Conservation (phyloP, 2,113 vertebrate genomes). For the Tyto alba region DNA sequence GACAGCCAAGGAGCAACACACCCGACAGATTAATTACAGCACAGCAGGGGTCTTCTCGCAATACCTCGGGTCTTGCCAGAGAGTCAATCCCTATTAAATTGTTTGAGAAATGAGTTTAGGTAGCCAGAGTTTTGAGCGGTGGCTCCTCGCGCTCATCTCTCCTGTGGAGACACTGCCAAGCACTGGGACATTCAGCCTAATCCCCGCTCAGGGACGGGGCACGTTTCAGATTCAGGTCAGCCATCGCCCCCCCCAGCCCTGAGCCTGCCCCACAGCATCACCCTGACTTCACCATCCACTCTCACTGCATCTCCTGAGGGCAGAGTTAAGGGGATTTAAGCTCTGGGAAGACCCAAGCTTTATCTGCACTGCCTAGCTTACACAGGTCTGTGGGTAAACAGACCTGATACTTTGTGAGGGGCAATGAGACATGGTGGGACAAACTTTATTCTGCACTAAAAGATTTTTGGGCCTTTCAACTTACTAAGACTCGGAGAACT, state of each 20-base stretch:
- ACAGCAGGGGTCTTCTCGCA: background rate
- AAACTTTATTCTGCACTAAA: background rate
- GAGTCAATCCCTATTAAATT: background rate
- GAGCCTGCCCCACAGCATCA: background rate
- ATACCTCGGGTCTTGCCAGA: background rate
- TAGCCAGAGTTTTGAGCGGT: background rate
- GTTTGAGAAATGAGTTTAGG: background rate
- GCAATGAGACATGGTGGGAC: background rate
- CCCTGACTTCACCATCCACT: background rate
- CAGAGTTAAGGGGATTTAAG: background rate
- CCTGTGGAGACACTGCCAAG: background rate
- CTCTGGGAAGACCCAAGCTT: background rate
- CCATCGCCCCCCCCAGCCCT: background rate
- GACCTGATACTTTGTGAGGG: background rate
- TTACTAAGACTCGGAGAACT: background rate
- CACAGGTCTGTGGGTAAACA: background rate
- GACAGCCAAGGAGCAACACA: background rate
- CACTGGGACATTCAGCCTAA: fast-evolving
- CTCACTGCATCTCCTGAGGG: background rate
- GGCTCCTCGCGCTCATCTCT: background rate
- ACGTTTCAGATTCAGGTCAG: background rate
- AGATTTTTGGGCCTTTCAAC: background rate
- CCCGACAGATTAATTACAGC: background rate
- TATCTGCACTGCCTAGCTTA: background rate
- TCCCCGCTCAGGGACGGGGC: background rate